phyloP scores from a whole-genome alignment of 2,888 invertebrate species.

The Xanthia togata region DNA sequence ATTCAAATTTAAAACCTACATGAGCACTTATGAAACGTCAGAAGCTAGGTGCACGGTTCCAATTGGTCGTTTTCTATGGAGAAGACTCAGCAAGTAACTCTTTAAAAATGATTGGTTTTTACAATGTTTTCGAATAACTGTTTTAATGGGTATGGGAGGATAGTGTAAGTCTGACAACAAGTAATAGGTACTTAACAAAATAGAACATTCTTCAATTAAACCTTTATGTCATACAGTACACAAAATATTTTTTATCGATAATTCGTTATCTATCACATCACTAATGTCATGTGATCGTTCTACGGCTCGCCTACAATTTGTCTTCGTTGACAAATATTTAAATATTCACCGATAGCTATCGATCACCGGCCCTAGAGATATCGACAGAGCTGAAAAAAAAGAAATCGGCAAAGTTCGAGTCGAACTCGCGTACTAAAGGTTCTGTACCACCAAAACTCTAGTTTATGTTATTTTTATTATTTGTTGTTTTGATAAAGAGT shows the following conservation, averaged over 20 bases:
- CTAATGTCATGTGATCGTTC: slow-evolving; percentile 58
- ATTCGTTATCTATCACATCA: slow-evolving; percentile 45
- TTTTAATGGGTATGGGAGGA: too few relatives aligned
- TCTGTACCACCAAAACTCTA: background rate
- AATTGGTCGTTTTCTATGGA: background rate
- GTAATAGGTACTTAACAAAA: background rate
- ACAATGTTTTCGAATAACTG: too few relatives aligned
- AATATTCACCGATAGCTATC: slow-evolving; percentile 74
- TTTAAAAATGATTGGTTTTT: background rate
- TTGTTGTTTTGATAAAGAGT: background rate
- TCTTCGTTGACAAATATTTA: slow-evolving; percentile 80
- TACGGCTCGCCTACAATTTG: slow-evolving; percentile 66
- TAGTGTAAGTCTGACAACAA: too few relatives aligned
- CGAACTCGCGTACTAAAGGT: background rate
- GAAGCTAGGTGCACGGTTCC: background rate
- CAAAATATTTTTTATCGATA: slow-evolving; percentile 27
- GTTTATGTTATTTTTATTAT: background rate
- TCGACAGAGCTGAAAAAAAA: slow-evolving; percentile 55
- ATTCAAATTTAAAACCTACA: background rate
- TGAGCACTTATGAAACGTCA: background rate
- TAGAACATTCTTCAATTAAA: background rate
- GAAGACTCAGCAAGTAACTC: background rate
- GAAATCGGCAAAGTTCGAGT: background rate
- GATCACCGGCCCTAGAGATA: slow-evolving; percentile 69
- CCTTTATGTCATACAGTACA: background rate